phyloP scores from a whole-genome alignment of 2,113 vertebrate genomes.

The Malaclemys terrapin region DNA sequence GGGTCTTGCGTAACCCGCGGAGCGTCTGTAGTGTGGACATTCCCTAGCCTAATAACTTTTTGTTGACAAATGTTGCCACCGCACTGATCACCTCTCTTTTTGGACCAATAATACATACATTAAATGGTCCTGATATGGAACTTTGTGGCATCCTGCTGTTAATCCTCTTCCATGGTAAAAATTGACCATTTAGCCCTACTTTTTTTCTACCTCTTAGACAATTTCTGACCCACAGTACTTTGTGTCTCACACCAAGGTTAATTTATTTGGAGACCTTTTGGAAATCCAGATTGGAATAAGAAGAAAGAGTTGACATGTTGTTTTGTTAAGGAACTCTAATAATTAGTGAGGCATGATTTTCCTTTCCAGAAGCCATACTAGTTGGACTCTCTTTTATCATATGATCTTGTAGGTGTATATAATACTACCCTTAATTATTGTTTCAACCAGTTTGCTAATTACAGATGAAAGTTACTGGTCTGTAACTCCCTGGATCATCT shows the following conservation, averaged over 20 bases:
- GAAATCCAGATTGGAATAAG: not conserved
- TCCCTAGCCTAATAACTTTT: not conserved
- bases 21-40: too few species aligned
- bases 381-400: not conserved
- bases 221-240: not conserved
- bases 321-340: not conserved
- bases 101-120: not conserved
- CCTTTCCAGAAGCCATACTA: conserved; percentile 24
- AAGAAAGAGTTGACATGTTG: not conserved
- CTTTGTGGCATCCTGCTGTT: not conserved
- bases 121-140: not conserved
- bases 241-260: not conserved
- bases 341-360: not conserved
- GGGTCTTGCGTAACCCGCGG: too few species aligned
- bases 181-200: not conserved
- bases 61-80: not conserved
- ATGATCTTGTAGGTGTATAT: not conserved
- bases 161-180: not conserved
- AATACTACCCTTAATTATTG: not conserved
- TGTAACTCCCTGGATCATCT: not conserved
- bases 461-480: conserved; percentile 2
- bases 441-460: not conserved
- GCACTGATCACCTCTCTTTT: not conserved
- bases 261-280: not conserved
- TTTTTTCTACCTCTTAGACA: not conserved